Percentiles rank a stretch among this genome's conserved stretches.
Evolutionary conservation across 2,888 invertebrate genomes (phyloP).

Genomic region (Agrotis segetum): DNA sequence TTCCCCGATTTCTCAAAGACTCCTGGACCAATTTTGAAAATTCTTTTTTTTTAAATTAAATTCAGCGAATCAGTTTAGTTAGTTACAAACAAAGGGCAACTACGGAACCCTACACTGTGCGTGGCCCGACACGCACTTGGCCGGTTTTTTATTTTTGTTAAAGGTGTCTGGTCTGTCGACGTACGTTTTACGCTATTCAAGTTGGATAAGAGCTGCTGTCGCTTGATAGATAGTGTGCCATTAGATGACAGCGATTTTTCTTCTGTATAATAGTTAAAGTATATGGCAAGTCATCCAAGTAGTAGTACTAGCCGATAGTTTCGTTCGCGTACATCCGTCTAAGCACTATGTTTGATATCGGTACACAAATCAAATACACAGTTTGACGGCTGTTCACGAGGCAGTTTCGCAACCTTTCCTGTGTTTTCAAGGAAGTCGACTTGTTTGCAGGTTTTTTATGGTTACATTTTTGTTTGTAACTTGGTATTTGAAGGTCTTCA

Average conservation of each 20-base stretch:
- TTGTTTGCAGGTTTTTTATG: slow-evolving; percentile 44
- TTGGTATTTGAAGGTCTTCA: slow-evolving; percentile 39
- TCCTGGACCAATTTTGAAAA: no score
- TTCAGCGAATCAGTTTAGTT: no score
- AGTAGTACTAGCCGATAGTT: not conserved
- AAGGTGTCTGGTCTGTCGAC: slow-evolving; percentile 1
- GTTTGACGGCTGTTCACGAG: slow-evolving; percentile 17
- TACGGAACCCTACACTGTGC: no score
- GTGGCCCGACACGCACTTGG: no score
- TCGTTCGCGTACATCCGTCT: slow-evolving; percentile 9
- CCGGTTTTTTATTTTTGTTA: slow-evolving; percentile 1
- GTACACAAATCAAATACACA: slow-evolving; percentile 39
- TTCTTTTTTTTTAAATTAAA: no score
- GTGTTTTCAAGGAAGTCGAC: slow-evolving; percentile 52
- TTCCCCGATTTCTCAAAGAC: no score
- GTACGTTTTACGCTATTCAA: slow-evolving; percentile 1
- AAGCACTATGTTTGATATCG: slow-evolving; percentile 27
- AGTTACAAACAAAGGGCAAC: no score
- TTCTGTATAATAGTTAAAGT: not conserved
- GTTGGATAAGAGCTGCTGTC: not conserved
- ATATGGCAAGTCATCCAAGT: not conserved
- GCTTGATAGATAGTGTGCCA: not conserved
- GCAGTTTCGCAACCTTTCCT: slow-evolving; percentile 31
- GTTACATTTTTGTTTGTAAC: slow-evolving; percentile 33
- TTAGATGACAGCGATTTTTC: not conserved